Evolutionary conservation across 2,797 vertebrate genomes (phyloP).

Genomic region (Myiotriccus ornatus): DNA sequence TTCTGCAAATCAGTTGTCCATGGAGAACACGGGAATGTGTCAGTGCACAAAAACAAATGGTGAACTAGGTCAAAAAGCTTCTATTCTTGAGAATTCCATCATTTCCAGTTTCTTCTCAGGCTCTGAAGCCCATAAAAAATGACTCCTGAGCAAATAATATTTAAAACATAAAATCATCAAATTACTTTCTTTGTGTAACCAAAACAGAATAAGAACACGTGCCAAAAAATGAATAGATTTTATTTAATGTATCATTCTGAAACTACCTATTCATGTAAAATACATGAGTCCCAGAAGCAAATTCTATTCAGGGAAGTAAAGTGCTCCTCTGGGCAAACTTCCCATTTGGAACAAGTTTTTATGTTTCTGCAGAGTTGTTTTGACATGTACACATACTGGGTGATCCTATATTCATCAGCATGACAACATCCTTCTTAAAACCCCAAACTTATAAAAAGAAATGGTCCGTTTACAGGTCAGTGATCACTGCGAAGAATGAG

Average conservation of each 20-base stretch:
- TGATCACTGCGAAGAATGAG: neutral
- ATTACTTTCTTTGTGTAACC: neutral
- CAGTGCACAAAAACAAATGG: neutral
- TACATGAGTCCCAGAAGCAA: constrained; percentile 24
- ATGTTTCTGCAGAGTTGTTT: neutral
- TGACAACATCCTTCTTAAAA: neutral
- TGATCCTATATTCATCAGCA: neutral
- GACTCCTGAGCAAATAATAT: neutral
- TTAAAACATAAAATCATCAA: constrained; percentile 37
- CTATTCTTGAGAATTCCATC: neutral
- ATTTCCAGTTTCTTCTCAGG: neutral
- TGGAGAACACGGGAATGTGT: neutral
- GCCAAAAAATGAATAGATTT: constrained; percentile 20
- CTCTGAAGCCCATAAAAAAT: neutral
- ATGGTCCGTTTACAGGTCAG: neutral
- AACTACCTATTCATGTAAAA: constrained; percentile 36
- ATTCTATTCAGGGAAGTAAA: constrained; percentile 33
- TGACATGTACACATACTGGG: neutral
- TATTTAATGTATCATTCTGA: constrained; percentile 18
- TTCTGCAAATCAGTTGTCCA: neutral
- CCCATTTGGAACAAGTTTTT: neutral
- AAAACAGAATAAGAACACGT: neutral
- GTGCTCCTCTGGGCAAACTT: neutral
- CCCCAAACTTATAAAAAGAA: neutral
- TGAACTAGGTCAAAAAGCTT: constrained; percentile 11